A percentile compares a stretch with the other conserved stretches of the same genome.
Evolutionary conservation across 1,140 invertebrate genomes (phyloP).

Genomic region (Andricus grossulariae): DNA sequence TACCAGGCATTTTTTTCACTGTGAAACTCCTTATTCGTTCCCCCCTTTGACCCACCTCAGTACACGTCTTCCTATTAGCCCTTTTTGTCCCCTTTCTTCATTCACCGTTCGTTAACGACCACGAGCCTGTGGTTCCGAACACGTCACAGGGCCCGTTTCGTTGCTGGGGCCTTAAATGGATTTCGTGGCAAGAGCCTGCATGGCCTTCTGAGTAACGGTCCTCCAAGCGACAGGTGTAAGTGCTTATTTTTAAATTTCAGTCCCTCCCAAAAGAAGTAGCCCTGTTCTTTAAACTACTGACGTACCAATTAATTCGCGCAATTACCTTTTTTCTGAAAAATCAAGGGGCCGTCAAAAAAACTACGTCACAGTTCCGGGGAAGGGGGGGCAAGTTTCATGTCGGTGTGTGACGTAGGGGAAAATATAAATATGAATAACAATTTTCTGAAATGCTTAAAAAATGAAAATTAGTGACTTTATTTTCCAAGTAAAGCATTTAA

Average conservation of each 20-base stretch:
- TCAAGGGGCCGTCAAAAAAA: neutral
- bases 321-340: neutral
- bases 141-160: conserved; percentile 20
- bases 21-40: too few relatives aligned
- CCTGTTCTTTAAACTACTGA: conserved; percentile 12
- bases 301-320: conserved; percentile 9
- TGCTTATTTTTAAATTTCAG: conserved; percentile 14
- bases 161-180: conserved; percentile 41
- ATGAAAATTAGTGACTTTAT: too few relatives aligned
- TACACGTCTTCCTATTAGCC: neutral
- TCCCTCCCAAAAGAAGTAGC: neutral
- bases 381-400: too few relatives aligned
- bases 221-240: conserved; percentile 39
- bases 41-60: too few relatives aligned
- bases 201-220: conserved; percentile 39
- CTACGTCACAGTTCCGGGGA: too few relatives aligned
- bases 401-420: too few relatives aligned
- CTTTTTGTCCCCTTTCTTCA: neutral
- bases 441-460: too few relatives aligned
- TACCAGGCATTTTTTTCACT: too few relatives aligned
- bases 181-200: conserved; percentile 41
- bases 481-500: too few relatives aligned
- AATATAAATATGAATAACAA: too few relatives aligned
- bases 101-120: conserved; percentile 29
- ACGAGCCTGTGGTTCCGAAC: conserved; percentile 1